Percentiles rank a stretch among this genome's conserved stretches.
Conservation (phyloP, 2,113 vertebrate genomes). For the Emydocephalus ijimae region DNA sequence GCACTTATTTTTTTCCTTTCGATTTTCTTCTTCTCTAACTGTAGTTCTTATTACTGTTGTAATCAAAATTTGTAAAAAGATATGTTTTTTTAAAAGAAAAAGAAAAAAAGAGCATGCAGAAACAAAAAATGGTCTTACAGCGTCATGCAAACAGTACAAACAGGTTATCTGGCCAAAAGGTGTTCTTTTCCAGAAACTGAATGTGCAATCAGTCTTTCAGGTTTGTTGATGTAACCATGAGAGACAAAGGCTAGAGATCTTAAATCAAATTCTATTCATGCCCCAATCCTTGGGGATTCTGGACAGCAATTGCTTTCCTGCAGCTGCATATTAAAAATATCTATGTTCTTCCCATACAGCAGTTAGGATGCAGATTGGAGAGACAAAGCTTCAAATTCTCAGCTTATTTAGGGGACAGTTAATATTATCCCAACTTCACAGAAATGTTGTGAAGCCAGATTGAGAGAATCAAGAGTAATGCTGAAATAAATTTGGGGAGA, state of each 20-base stretch:
- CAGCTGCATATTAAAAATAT: not conserved
- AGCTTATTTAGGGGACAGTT: not conserved
- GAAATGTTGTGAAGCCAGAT: not conserved
- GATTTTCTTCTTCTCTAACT: not conserved
- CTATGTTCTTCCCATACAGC: not conserved
- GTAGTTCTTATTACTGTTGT: not conserved
- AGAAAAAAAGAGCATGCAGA: not conserved
- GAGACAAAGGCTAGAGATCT: not conserved
- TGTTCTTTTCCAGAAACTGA: conserved; percentile 9
- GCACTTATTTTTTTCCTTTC: not conserved
- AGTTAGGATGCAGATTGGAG: not conserved
- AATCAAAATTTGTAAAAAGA: not conserved
- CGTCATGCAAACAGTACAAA: not conserved
- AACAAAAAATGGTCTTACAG: not conserved
- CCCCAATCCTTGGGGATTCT: not conserved
- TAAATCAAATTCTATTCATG: not conserved
- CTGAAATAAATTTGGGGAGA: not conserved
- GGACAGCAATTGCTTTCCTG: not conserved
- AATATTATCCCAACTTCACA: not conserved
- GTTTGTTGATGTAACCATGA: not conserved
- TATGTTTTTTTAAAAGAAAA: not conserved
- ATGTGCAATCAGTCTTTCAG: not conserved
- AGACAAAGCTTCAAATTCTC: not conserved
- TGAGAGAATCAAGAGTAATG: not conserved
- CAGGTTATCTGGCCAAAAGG: not conserved